phyloP scores from a whole-genome alignment of 2,797 vertebrate species.

The Anolis apletophallus region DNA sequence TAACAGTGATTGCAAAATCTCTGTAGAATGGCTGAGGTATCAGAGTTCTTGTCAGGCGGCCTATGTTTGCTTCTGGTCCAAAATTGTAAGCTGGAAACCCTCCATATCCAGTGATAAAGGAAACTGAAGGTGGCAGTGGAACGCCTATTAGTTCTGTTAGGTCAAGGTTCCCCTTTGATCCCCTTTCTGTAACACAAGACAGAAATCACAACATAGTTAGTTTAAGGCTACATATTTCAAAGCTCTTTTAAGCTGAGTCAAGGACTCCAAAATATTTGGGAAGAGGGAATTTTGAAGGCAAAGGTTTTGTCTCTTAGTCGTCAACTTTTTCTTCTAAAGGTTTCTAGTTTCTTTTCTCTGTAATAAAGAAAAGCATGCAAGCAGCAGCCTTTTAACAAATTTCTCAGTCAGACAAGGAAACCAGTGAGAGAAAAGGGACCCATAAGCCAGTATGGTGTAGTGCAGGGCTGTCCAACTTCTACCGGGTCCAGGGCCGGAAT shows the following conservation, averaged over 20 bases:
- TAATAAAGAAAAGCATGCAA: neutral
- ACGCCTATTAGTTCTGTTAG: constrained; percentile 94
- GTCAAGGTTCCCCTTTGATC: constrained; percentile 83
- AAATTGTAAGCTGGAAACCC: constrained; percentile 96
- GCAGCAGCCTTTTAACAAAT: neutral
- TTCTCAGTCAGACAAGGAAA: neutral
- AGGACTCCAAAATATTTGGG: neutral
- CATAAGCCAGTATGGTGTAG: neutral
- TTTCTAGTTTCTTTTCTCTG: neutral
- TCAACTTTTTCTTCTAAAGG: neutral
- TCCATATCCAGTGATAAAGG: constrained; percentile 92
- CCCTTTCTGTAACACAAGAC: constrained; percentile 75
- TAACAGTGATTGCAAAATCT: constrained; percentile 87
- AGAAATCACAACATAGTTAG: constrained; percentile 14
- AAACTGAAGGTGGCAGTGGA: constrained; percentile 91
- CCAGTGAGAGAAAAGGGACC: neutral
- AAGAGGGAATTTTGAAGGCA: neutral
- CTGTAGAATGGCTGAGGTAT: constrained; percentile 87
- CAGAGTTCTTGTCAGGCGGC: constrained; percentile 88
- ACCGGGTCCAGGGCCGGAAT: too few species aligned
- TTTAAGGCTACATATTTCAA: neutral
- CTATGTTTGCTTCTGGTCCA: constrained; percentile 88
- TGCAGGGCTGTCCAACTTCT: too few species aligned
- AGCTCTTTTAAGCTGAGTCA: neutral
- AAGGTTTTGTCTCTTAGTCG: too few species aligned